Percentiles rank a stretch among this genome's conserved stretches.
Conservation (phyloP, 2,888 invertebrate genomes). For the Zygothrica quintamaculata region DNA sequence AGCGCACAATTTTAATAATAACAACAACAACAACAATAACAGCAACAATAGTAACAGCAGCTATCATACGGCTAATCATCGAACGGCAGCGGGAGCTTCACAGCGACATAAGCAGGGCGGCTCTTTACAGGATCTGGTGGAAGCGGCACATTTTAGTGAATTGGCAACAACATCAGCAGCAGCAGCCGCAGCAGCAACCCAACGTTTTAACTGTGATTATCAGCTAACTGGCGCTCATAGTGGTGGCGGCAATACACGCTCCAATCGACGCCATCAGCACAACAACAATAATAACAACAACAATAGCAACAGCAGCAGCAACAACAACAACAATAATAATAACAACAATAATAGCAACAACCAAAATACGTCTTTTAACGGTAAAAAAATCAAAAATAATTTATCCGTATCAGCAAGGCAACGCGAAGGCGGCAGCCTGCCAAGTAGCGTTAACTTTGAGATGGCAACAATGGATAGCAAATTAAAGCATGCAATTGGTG, state of each 20-base stretch:
- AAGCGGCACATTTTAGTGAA: conserved; percentile 84
- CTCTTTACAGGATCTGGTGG: conserved; percentile 87
- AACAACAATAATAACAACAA: conserved; percentile 58
- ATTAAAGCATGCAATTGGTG: conserved; percentile 43
- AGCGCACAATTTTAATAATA: conserved; percentile 35
- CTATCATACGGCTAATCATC: conserved; percentile 47
- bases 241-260: conserved; percentile 36
- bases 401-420: conserved; percentile 85
- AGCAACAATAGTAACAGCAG: conserved; percentile 71
- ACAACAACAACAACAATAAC: conserved; percentile 81
- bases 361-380: conserved; percentile 47
- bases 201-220: conserved; percentile 82
- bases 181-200: conserved; percentile 60
- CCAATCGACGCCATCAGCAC: conserved; percentile 72
- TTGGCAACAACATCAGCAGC: conserved; percentile 66
- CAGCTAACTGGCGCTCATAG: conserved; percentile 53
- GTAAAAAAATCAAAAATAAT: conserved; percentile 77
- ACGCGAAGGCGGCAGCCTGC: conserved; percentile 88
- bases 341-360: conserved; percentile 47
- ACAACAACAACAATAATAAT: conserved; percentile 30
- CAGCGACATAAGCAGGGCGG: conserved; percentile 86
- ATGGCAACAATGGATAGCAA: conserved; percentile 57
- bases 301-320: conserved; percentile 58
- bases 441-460: conserved; percentile 85
- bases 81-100: conserved; percentile 33